These are phyloP conservation scores for Oryctolagus cuniculus DNA, from an alignment of 2,113 vertebrate genomes.

Conservation along the genomic window mOryCun1.1 NC_091450.1:9045001-9045500, in stretches of 20 bases:
- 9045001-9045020: background rate
- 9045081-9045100: background rate
- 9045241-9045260: background rate
- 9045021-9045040: background rate
- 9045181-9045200: background rate
- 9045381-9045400: too few relatives aligned
- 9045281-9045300: background rate
- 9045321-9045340: background rate
- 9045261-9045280: background rate
- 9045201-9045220: background rate
- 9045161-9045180: background rate
- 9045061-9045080: background rate
- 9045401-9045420: background rate
- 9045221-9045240: background rate
- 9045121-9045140: background rate
- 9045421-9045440: background rate
- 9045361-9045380: background rate
- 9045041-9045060: background rate
- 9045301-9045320: background rate
- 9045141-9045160: background rate
- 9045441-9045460: slow-evolving; percentile 24
- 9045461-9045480: background rate
- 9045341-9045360: background rate
- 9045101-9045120: background rate
- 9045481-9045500: slow-evolving; percentile 23